A percentile compares a stretch with the other conserved stretches of the same genome.
Evolutionary conservation across 2,888 invertebrate genomes (phyloP).

Genomic region (Melanostoma mellinum): DNA sequence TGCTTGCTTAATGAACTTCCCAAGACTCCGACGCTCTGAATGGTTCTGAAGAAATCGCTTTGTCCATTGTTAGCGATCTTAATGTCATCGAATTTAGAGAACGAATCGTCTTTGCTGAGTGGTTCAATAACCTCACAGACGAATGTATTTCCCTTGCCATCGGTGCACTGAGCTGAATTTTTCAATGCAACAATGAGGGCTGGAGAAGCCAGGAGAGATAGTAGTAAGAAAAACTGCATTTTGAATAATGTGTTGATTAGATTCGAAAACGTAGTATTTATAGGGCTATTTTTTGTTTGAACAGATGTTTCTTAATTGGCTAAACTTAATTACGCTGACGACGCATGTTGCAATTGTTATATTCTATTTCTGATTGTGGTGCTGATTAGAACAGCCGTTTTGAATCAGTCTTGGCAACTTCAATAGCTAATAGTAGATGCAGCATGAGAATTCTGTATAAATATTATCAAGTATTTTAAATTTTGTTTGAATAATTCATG

Average conservation of each 20-base stretch:
- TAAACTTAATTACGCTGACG: not conserved
- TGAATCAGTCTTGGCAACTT: too few relatives aligned
- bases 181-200: constrained; percentile 8
- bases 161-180: not conserved
- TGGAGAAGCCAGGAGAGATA: constrained; percentile 1
- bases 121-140: not conserved
- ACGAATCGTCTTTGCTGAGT: not conserved
- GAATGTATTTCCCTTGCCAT: not conserved
- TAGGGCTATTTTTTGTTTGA: not conserved
- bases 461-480: too few relatives aligned
- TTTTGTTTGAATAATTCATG: too few relatives aligned
- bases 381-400: too few relatives aligned
- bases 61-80: not conserved
- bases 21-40: not conserved
- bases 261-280: not conserved
- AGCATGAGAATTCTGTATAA: too few relatives aligned
- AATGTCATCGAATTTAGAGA: not conserved
- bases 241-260: not conserved
- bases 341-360: too few relatives aligned
- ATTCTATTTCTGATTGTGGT: too few relatives aligned
- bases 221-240: not conserved
- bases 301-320: not conserved
- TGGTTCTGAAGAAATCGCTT: not conserved
- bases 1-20: not conserved
- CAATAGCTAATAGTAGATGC: too few relatives aligned